Base-by-base conservation (phyloP, 1,140 invertebrate species). In the Elymnias hypermnestra region DNA sequence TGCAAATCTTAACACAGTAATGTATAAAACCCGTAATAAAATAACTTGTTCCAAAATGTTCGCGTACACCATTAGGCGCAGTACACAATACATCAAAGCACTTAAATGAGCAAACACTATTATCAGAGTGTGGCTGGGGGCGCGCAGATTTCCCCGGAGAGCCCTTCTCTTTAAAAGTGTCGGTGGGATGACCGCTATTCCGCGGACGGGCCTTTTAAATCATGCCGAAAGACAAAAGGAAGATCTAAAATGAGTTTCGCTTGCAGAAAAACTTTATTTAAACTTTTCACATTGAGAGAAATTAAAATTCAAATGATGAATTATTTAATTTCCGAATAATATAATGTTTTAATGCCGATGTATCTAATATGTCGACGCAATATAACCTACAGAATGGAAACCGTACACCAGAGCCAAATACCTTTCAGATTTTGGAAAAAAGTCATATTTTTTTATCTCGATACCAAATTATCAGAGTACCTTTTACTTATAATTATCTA, bases 91-190 rank as follows among this genome's bases (percentile, higher is more conserved):
- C 66, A 54, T 47, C 37, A 58, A 57, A 56, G 72, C 70, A 72
- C 79, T 82, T 64, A 76, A 78, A 82, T 71, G 75, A 78, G 65
- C 68, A 83, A 82, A 83, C 77, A 83, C 75, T 79, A 83, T 82
- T 83, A 81, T 69, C 66, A 73, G 63, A 50, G 63, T 43, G 53
- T 48, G 49, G 63, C 63, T 45, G 63, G 67, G 74, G 72, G 66
- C 57, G 62, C 55, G 64, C 59, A 79, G 73, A 81, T 83, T 83
- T 83, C 79, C 79, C 79, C 23, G 23, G 76, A 68, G 79, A 38
- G 60, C 63, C 53, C 68, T 83, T 74, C 59, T 59, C 69, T 60
- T 74, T 75, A 72, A 78, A 83, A 83, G 69, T 76, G 65, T 67
- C 65, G 69, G 63, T 61, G 56, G 52, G 60, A 72, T 76, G 70